These are phyloP conservation scores for Resseliella maxima DNA, from an alignment of 2,888 invertebrate species.

Conservation along the genomic window DNA sequence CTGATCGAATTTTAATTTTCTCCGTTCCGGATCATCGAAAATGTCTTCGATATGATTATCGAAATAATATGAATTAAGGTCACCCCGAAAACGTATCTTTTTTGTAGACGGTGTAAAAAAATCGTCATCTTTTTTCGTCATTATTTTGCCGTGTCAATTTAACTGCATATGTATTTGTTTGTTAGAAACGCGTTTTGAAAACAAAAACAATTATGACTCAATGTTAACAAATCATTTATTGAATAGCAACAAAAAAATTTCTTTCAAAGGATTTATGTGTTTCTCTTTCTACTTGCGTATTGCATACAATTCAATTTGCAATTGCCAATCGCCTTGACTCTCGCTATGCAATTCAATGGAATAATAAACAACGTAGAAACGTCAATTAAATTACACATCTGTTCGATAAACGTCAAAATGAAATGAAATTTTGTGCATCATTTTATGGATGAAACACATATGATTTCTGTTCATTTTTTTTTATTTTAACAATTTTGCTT, in stretches of 20 bases:
- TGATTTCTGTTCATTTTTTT: no score
- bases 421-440: no score
- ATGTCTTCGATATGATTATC: slow-evolving; percentile 63
- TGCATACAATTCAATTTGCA: no score
- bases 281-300: no score
- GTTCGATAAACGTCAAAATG: slow-evolving; percentile 4
- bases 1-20: slow-evolving; percentile 59
- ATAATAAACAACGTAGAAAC: slow-evolving; percentile 36
- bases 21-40: slow-evolving; percentile 61
- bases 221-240: no score
- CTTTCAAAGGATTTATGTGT: neutral
- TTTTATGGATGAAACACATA: no score
- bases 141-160: slow-evolving; percentile 56
- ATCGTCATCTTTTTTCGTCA: slow-evolving; percentile 61
- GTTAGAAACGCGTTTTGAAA: neutral
- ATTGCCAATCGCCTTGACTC: neutral
- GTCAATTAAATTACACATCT: slow-evolving; percentile 12
- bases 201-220: slow-evolving; percentile 56
- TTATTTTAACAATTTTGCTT: no score
- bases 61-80: slow-evolving; percentile 64
- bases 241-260: neutral
- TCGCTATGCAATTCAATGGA: neutral
- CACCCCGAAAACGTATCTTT: slow-evolving; percentile 69
- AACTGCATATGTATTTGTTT: neutral
- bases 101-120: slow-evolving; percentile 63